Conservation (phyloP, 2,113 vertebrate genomes). For the Mesoclemmys tuberculata region DNA sequence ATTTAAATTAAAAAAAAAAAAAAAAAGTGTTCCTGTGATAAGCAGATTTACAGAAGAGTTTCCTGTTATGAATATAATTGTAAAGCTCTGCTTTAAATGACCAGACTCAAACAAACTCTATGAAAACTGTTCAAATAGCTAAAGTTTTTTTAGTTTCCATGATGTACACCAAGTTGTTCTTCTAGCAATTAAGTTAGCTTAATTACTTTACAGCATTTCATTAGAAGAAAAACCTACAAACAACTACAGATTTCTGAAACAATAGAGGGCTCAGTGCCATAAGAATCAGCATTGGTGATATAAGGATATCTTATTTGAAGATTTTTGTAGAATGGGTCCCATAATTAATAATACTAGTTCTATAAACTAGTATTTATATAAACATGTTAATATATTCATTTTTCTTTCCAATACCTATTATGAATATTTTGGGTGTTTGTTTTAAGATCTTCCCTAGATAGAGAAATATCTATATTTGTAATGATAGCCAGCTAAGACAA, state of each 20-base stretch:
- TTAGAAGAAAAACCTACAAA: background rate
- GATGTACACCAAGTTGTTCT: background rate
- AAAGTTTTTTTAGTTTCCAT: background rate
- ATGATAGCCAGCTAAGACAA: background rate
- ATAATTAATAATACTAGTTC: background rate
- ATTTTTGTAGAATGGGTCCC: background rate
- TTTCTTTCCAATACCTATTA: background rate
- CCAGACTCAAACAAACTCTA: background rate
- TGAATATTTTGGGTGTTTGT: background rate
- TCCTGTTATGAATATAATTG: background rate
- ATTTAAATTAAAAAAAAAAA: background rate
- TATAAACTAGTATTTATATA: too few species aligned
- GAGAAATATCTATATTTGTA: background rate
- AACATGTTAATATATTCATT: background rate
- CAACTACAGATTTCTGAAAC: background rate
- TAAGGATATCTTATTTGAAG: background rate
- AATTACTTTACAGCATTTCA: background rate
- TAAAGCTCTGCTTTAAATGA: background rate
- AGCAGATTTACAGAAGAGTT: background rate
- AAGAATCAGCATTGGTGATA: background rate
- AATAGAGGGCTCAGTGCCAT: background rate
- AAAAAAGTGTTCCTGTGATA: background rate
- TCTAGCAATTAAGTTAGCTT: background rate
- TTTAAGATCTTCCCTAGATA: background rate
- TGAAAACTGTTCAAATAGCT: background rate